phyloP scores from a whole-genome alignment of 2,113 vertebrate species.

The Strigops habroptila region DNA sequence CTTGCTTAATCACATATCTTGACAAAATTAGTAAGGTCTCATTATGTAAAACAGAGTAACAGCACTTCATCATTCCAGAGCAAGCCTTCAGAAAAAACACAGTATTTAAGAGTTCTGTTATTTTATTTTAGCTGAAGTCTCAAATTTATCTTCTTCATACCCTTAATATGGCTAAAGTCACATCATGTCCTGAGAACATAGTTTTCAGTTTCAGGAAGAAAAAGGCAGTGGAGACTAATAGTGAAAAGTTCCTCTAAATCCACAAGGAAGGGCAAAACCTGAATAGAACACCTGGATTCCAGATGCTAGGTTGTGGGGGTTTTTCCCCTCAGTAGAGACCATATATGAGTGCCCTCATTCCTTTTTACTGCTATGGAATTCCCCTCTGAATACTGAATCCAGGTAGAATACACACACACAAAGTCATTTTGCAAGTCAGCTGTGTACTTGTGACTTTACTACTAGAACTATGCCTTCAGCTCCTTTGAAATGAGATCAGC shows the following conservation, averaged over 20 bases:
- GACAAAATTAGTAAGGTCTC: not conserved
- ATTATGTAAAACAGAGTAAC: not conserved
- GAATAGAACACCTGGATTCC: not conserved
- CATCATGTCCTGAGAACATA: not conserved
- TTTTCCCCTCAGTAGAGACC: not conserved
- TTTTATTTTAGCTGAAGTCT: not conserved
- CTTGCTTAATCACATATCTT: not conserved
- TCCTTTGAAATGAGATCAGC: not conserved
- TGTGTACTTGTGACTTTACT: not conserved
- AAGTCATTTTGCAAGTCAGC: not conserved
- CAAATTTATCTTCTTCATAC: not conserved
- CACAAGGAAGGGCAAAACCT: not conserved
- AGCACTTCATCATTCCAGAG: not conserved
- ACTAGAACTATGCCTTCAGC: not conserved
- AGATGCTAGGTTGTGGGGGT: not conserved
- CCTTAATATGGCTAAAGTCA: not conserved
- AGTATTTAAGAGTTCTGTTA: not conserved
- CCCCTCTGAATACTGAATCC: not conserved
- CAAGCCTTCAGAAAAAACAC: not conserved
- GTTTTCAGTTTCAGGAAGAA: not conserved
- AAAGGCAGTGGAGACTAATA: not conserved
- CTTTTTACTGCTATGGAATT: not conserved
- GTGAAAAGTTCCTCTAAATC: not conserved
- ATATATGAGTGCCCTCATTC: not conserved
- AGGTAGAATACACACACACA: not conserved